Percentiles rank a stretch among this genome's conserved stretches.
These are phyloP conservation scores for Trididemnum nubilum DNA, from an alignment of 23 tunicate species.

Conservation along the genomic window DNA sequence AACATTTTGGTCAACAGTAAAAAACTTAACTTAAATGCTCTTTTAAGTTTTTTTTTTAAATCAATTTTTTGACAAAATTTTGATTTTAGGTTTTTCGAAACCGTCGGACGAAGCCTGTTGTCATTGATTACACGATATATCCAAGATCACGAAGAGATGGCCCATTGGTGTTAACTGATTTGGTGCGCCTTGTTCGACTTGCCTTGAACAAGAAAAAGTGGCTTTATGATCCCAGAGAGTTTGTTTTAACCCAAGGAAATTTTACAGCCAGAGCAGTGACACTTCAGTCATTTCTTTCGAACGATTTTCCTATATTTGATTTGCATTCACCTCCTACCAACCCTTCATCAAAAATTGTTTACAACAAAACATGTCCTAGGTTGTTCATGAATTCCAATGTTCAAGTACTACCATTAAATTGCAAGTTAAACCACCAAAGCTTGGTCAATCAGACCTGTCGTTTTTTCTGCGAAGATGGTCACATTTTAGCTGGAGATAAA, in stretches of 20 bases:
- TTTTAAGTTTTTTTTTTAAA: too few species aligned
- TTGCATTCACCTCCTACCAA: not conserved
- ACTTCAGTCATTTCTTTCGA: constrained; percentile 4
- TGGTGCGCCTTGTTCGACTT: not conserved
- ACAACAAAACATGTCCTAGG: not conserved
- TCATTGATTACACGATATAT: not conserved
- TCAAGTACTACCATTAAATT: not conserved
- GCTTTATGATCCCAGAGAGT: not conserved
- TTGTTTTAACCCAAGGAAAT: constrained; percentile 12
- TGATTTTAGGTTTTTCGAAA: too few species aligned
- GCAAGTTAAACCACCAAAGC: not conserved
- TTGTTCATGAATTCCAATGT: constrained; percentile 15
- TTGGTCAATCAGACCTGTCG: constrained; percentile 6
- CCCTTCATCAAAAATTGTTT: not conserved
- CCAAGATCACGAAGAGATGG: not conserved
- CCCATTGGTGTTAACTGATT: not conserved
- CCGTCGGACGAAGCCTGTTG: not conserved
- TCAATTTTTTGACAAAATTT: too few species aligned
- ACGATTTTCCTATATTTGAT: constrained; percentile 26
- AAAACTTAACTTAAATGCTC: too few species aligned
- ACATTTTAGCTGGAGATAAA: constrained; percentile 15
- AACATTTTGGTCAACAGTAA: too few species aligned
- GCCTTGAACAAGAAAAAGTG: not conserved
- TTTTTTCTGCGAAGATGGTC: constrained; percentile 27
- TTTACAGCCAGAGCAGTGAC: constrained; percentile 15